Conservation (phyloP, 2,888 invertebrate genomes). For the Agonopterix alstromeriana region DNA sequence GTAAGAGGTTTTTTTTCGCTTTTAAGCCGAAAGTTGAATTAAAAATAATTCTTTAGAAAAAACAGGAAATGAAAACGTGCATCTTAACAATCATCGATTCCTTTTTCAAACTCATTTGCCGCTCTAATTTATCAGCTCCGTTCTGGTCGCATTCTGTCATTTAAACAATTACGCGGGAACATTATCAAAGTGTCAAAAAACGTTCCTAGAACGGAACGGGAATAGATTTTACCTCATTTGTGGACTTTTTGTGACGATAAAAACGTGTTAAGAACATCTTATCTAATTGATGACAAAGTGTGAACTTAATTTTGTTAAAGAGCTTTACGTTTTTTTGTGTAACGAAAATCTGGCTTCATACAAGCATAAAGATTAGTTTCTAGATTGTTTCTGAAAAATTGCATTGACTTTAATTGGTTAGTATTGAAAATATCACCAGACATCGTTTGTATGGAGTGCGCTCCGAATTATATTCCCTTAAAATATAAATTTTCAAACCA, state of each 20-base stretch:
- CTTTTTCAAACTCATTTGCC: constrained; percentile 46
- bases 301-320: not conserved
- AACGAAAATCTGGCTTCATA: no score
- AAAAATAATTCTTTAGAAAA: constrained; percentile 31
- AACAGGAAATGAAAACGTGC: constrained; percentile 24
- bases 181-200: constrained; percentile 61
- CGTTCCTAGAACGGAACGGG: constrained; percentile 11
- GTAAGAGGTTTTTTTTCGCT: no score
- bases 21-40: constrained; percentile 3
- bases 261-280: not conserved
- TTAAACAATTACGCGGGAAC: constrained; percentile 59
- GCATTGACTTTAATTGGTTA: no score
- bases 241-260: not conserved
- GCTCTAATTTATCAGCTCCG: constrained; percentile 44
- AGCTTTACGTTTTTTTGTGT: no score
- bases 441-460: no score
- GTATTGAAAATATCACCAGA: no score
- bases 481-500: no score
- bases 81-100: constrained; percentile 42
- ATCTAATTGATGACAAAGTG: constrained; percentile 1
- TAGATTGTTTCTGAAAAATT: no score
- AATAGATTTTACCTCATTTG: constrained; percentile 10
- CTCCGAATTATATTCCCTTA: no score
- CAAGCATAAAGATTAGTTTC: no score
- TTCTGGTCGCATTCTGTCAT: constrained; percentile 58